Evolutionary conservation across 2,113 vertebrate species (phyloP).

Genomic region (Centropus bengalensis): DNA sequence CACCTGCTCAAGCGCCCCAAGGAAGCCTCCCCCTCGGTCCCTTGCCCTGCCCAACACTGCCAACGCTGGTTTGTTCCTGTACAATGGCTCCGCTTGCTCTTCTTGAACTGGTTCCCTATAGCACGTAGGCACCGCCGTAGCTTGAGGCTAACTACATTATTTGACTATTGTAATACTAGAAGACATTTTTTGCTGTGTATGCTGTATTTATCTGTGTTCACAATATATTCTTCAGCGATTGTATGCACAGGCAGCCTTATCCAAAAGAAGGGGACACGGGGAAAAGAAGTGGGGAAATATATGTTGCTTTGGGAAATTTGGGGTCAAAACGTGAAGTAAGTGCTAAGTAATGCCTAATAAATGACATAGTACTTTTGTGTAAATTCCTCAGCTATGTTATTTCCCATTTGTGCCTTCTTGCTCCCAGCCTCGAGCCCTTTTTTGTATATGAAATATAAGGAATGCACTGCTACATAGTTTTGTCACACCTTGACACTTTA

Average conservation of each 20-base stretch:
- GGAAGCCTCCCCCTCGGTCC: constrained; percentile 15
- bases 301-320: constrained; percentile 35
- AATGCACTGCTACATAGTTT: constrained; percentile 60
- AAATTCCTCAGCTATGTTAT: constrained; percentile 52
- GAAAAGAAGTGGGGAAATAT: constrained; percentile 44
- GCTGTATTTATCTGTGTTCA: constrained; percentile 65
- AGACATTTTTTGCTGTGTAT: constrained; percentile 64
- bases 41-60: constrained; percentile 31
- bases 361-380: constrained; percentile 44
- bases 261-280: constrained; percentile 42
- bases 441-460: constrained; percentile 51
- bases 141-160: constrained; percentile 49
- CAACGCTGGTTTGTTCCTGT: background rate
- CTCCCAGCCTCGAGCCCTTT: constrained; percentile 42
- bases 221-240: constrained; percentile 46
- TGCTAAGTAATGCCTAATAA: constrained; percentile 59
- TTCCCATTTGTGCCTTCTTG: constrained; percentile 64
- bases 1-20: background rate
- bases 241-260: constrained; percentile 62
- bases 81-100: constrained; percentile 29
- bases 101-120: constrained; percentile 33
- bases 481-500: constrained; percentile 60
- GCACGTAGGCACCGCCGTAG: constrained; percentile 26
- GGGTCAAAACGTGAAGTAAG: constrained; percentile 51
- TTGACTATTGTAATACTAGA: constrained; percentile 60